A percentile compares a stretch with the other conserved stretches of the same genome.
Evolutionary conservation across 2,113 vertebrate species (phyloP).

Genomic region (Anolis carolinensis): DNA sequence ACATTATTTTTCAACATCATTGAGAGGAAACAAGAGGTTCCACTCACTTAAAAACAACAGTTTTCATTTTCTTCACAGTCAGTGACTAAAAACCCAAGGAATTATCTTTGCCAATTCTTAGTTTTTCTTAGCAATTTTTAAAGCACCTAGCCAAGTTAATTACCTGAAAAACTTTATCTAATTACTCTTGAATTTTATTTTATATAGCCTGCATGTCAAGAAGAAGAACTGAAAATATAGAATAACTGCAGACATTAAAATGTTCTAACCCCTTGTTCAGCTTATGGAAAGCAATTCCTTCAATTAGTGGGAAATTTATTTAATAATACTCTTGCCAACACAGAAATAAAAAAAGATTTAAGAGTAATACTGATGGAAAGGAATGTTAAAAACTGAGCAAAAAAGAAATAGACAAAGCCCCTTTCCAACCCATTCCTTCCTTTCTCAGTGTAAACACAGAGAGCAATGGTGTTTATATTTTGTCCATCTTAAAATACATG

Average conservation of each 20-base stretch:
- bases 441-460: too few species aligned
- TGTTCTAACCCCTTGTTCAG: background rate
- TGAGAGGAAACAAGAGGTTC: background rate
- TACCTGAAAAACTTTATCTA: background rate
- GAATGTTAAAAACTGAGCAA: background rate
- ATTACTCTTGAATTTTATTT: constrained; percentile 18
- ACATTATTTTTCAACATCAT: background rate
- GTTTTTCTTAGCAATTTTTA: background rate
- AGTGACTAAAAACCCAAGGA: background rate
- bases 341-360: background rate
- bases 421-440: background rate
- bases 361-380: background rate
- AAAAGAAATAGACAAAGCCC: background rate
- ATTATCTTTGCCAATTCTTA: background rate
- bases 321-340: background rate
- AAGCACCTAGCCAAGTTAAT: background rate
- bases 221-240: background rate
- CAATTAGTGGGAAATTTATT: background rate
- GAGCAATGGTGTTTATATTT: background rate
- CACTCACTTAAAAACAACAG: background rate
- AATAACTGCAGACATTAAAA: background rate
- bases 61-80: background rate
- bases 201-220: background rate
- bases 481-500: background rate
- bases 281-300: background rate